Evolutionary conservation across 2,888 invertebrate genomes (phyloP), one percentile per base, ranked within the genome.

Genomic region (Malthinus seriepunctatus): DNA sequence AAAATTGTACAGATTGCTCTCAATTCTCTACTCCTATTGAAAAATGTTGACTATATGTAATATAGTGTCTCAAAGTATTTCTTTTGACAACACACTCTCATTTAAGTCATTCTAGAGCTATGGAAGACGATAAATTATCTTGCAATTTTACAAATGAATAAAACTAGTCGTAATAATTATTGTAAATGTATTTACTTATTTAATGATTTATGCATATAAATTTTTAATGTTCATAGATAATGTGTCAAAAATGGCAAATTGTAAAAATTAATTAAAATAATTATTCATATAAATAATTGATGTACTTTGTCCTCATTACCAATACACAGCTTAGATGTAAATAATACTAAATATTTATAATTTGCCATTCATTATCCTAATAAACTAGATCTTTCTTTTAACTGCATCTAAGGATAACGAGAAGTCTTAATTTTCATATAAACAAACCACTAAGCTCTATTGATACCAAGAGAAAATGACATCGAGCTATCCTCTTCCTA

Each of bases 131-230:
- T 23, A 3, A 2, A 23, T 42, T 42, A 23, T 15, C 15, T n/a
- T 15, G 4, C 9, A 15, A 0, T 14, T 8, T 15, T 42, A 42
- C n/a, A 12, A 23, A 42, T 2, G 15, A 42, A 11, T n/a, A 15
- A 42, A 9, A 42, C 10, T 42, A 42, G 14, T 15, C 8, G 10
- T n/a, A 12, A 32, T 46, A 46, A 32, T 46, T 46, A 37, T 46
- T 45, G 45, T 46, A 46, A 37, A 52, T 14, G 32, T 52, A 37
- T 46, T 46, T 52, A 45, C 34, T 23, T 23, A 23, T 5, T 5
- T 50, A n/a, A n/a, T n/a, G n/a, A 35, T 38, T 50, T 37, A 44
- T 37, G 44, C 37, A 52, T 52, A 52, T 35, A 52, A 52, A 33
- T 32, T 45, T 45, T 45, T 37, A 44, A 52, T 46, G 32, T 23